Evolutionary conservation across 1,140 invertebrate genomes (phyloP).

Genomic region (Sitodiplosis mosellana): DNA sequence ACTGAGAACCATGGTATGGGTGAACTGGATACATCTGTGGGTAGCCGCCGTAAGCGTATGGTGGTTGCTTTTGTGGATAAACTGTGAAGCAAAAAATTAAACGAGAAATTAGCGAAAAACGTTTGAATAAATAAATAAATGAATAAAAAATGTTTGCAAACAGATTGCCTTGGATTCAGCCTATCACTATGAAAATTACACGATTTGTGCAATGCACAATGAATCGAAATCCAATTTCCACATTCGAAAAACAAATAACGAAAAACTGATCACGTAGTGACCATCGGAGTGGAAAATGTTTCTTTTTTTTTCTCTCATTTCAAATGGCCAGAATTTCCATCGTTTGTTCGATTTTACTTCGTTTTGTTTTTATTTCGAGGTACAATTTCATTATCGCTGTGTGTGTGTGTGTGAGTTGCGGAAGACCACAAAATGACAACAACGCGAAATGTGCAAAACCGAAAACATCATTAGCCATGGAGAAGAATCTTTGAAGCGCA

Average conservation of each 20-base stretch:
- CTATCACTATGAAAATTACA: not conserved
- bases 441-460: too few species aligned
- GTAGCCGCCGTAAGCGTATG: conserved; percentile 68
- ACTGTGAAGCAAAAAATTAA: conserved; percentile 34
- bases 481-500: too few species aligned
- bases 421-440: too few species aligned
- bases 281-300: too few species aligned
- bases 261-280: too few species aligned
- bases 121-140: not conserved
- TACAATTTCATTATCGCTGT: too few species aligned
- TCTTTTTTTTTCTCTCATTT: too few species aligned
- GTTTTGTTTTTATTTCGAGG: too few species aligned
- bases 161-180: not conserved
- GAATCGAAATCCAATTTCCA: not conserved
- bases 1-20: conserved; percentile 80
- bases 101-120: not conserved
- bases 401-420: too few species aligned
- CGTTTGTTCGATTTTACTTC: too few species aligned
- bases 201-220: not conserved
- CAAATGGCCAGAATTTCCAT: too few species aligned
- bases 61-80: conserved; percentile 82
- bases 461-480: not conserved
- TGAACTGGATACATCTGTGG: conserved; percentile 68
- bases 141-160: too few species aligned
- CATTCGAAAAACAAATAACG: not conserved